Evolutionary conservation across 2,797 vertebrate genomes (phyloP), one percentile per base, ranked within the genome.

Genomic region (Xerus rutilus): DNA sequence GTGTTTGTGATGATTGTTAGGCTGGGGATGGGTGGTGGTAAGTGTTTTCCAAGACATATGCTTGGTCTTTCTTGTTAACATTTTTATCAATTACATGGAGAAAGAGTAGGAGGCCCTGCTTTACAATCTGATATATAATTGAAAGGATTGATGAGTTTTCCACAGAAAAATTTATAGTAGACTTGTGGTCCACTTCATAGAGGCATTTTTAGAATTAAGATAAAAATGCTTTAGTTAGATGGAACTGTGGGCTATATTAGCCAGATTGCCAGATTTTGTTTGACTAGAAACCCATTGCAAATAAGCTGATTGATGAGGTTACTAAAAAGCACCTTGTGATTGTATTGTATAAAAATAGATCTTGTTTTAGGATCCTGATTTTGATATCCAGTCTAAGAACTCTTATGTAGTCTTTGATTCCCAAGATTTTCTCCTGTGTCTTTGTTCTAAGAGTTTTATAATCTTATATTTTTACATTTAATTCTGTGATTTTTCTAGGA

Each of bases 71-170:
- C 3, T 85, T 69, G 21, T 72, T 84, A 39, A 39, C 12, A 77
- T 57, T 79, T 81, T 92, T 69, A 77, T 86, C 3, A 73, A 12
- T 52, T 85, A 74, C 12, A 30, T 43, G 20, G 30, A 57, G 47
- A 91, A 92, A 69, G 7, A 49, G 25, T 78, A 82, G 23, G 57
- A 77, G 64, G 65, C 1, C 13, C 43, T 35, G 47, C 5, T 45
- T 94, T 89, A 57, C 7, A 20, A 93, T 86, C 57, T 67, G 65
- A 90, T 72, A 47, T 14, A 92, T 45, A 91, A 94, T 89, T 25
- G 78, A 11, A 5, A 47, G 11, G 23, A 5, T 82, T 89, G 64
- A 70, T 93, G 52, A 92, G 69, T 91, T 96, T 93, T 35, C 35
- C 54, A 76, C 10, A 86, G 65, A 97, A 32, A 5, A 94, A 28